Evolutionary conservation across 2,888 invertebrate species (phyloP), one percentile per base, ranked within the genome.

Genomic region (Ectemnius continuus): DNA sequence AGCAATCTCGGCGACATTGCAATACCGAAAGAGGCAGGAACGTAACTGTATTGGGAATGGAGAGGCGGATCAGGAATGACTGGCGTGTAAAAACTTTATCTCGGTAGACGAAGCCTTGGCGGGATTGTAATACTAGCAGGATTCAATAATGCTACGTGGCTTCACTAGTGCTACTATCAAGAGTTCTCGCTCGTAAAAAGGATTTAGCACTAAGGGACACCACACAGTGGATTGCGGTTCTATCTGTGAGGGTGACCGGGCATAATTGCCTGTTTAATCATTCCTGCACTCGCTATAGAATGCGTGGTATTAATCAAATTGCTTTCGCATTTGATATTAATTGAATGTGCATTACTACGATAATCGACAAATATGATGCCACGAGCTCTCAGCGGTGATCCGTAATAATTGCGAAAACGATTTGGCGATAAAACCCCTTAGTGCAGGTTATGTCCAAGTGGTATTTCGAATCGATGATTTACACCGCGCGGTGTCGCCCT

Each of bases 251-350:
- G 26, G 16, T 20, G n/a, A 8, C 45, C 57, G 20, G 23, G 61
- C 46, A 46, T 47, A 13, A 47, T 61, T 26, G 28, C 20, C 61
- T 65, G 59, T 52, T 66, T 52, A 47, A 67, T 63, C 63, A 62
- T 70, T 52, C 16, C 14, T 5, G 4, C n/a, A 14, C 4, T 14
- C 8, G 0, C 14, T 52, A 16, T 16, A 52, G 5, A 36, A 8
- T 52, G 52, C 13, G 28, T 36, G 8, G 23, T 45, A 61, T 67
- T 75, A 75, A 75, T 75, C 59, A 60, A 65, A 48, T 52, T 28
- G 47, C 36, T 56, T 59, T 58, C 36, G 52, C 18, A 66, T 63
- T 67, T 72, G 69, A 60, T 61, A 65, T 70, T 78, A 75, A 70
- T 60, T 46, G 65, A 64, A 64, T 78, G 59, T 16, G 66, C 73